Percentiles rank a stretch among this genome's conserved stretches.
Evolutionary conservation across 2,888 invertebrate genomes (phyloP).

Genomic region (Bruchidius siliquastri): DNA sequence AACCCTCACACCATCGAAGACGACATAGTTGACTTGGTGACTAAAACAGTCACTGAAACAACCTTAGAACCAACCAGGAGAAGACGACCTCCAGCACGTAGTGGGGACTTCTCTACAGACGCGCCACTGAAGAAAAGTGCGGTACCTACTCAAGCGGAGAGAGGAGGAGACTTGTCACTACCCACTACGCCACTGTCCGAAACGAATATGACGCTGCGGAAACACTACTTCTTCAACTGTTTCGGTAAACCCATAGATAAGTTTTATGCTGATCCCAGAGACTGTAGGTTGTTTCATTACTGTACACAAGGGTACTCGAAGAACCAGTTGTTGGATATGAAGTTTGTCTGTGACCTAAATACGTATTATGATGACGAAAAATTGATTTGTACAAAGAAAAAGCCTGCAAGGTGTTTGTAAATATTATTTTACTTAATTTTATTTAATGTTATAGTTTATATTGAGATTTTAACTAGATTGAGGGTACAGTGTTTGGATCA

Average conservation of each 20-base stretch:
- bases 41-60: neutral
- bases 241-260: slow-evolving; percentile 51
- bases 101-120: slow-evolving; percentile 29
- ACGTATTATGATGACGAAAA: slow-evolving; percentile 53
- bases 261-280: slow-evolving; percentile 55
- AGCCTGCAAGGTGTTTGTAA: slow-evolving; percentile 43
- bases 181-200: slow-evolving; percentile 40
- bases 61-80: slow-evolving; percentile 10
- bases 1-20: neutral
- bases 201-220: slow-evolving; percentile 19
- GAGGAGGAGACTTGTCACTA: slow-evolving; percentile 24
- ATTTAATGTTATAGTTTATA: slow-evolving; percentile 1
- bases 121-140: slow-evolving; percentile 41
- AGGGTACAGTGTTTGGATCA: neutral
- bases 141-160: slow-evolving; percentile 40
- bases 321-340: slow-evolving; percentile 55
- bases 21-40: neutral
- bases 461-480: neutral
- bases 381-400: slow-evolving; percentile 49
- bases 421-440: slow-evolving; percentile 17
- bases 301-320: slow-evolving; percentile 56
- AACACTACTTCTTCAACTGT: slow-evolving; percentile 51
- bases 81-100: slow-evolving; percentile 6
- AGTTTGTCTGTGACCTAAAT: slow-evolving; percentile 56
- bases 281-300: slow-evolving; percentile 58